Evolutionary conservation across 2,888 invertebrate species (phyloP).

Genomic region (Diadegma fenestrale): DNA sequence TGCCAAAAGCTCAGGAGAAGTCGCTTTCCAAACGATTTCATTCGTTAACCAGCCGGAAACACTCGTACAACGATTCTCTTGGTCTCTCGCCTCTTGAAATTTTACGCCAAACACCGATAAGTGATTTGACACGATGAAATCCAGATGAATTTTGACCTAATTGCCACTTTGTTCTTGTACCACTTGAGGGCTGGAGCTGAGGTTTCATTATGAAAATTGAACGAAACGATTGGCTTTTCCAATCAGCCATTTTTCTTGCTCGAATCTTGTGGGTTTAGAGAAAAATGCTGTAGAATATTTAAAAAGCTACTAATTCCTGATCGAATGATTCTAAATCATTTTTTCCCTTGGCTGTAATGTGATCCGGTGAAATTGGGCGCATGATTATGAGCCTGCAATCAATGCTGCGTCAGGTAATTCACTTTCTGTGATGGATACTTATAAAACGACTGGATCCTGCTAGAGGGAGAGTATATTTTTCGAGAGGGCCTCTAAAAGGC

Average conservation of each 20-base stretch:
- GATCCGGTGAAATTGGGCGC: not conserved
- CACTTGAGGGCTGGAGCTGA: not conserved
- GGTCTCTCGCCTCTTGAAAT: conserved; percentile 50
- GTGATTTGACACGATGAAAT: conserved; percentile 67
- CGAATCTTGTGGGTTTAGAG: too few species aligned
- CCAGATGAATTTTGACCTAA: not conserved
- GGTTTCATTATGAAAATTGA: not conserved
- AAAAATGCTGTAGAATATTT: not conserved
- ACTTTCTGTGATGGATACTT: conserved; percentile 7
- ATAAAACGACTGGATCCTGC: conserved; percentile 8
- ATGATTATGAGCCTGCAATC: not conserved
- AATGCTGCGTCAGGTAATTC: not conserved
- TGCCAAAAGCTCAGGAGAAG: conserved; percentile 21
- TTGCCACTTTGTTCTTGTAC: not conserved
- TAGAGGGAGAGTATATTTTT: conserved; percentile 44
- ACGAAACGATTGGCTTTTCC: not conserved
- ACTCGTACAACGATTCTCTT: conserved; percentile 50
- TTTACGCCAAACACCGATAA: conserved; percentile 59
- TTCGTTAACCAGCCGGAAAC: conserved; percentile 73
- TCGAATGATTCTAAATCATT: not conserved
- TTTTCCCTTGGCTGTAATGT: not conserved
- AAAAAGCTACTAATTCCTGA: not conserved
- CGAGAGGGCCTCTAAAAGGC: conserved; percentile 25
- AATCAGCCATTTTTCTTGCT: too few species aligned
- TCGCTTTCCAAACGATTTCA: conserved; percentile 76